A percentile compares a stretch with the other conserved stretches of the same genome.
Conservation (phyloP, 2,113 vertebrate genomes). For the Eleginops maclovinus region DNA sequence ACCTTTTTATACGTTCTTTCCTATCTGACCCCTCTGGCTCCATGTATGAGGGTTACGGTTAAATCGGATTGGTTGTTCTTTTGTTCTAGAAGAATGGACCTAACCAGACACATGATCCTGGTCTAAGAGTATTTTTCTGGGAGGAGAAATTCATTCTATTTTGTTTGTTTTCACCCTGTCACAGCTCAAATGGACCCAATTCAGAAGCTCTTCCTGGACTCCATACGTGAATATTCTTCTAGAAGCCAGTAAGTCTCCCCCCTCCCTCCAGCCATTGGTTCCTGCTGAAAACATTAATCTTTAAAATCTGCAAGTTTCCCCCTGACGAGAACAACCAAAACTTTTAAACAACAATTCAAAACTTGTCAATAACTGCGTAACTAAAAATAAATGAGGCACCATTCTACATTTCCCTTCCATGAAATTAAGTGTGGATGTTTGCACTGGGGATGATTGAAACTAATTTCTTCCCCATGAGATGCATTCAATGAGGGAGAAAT, state of each 20-base stretch:
- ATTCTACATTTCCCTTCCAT: neutral
- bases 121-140: neutral
- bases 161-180: constrained; percentile 27
- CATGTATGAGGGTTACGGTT: constrained; percentile 40
- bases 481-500: neutral
- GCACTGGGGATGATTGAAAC: neutral
- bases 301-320: neutral
- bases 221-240: constrained; percentile 89
- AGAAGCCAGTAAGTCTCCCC: constrained; percentile 88
- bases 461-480: neutral
- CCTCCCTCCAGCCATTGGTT: too few species aligned
- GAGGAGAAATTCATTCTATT: neutral
- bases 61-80: constrained; percentile 7
- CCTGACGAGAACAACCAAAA: too few species aligned
- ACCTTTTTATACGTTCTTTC: constrained; percentile 16
- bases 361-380: neutral
- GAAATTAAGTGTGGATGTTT: neutral
- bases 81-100: neutral
- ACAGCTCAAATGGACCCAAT: constrained; percentile 89
- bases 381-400: neutral
- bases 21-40: constrained; percentile 23
- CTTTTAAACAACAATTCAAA: neutral
- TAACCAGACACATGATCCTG: constrained; percentile 9
- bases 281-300: too few species aligned
- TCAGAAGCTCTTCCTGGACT: constrained; percentile 95